phyloP scores from a whole-genome alignment of 2,113 vertebrate genomes.

The Scophthalmus maximus region DNA sequence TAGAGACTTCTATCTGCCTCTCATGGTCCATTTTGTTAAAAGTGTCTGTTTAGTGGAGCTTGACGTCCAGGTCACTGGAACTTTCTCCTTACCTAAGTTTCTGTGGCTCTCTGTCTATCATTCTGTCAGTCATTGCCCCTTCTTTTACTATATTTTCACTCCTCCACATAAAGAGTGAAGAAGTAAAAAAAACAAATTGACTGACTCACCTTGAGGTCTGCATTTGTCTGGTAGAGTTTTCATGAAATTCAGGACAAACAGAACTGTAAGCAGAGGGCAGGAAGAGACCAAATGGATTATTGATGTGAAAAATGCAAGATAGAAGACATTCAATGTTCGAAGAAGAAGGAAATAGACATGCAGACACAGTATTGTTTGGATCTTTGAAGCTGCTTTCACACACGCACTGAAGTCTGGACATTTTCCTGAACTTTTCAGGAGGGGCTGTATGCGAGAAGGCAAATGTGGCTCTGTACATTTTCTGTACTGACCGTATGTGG shows the following conservation, averaged over 20 bases:
- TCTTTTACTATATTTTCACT: not conserved
- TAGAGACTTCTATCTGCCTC: constrained; percentile 1
- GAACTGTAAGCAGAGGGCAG: not conserved
- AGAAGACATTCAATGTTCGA: not conserved
- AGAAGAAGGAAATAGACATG: not conserved
- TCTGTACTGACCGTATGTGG: too few relatives aligned
- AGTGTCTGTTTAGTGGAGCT: constrained; percentile 46
- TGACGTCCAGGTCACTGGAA: constrained; percentile 34
- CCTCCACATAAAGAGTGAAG: constrained; percentile 6
- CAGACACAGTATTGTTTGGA: not conserved
- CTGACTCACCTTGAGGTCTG: constrained; percentile 4
- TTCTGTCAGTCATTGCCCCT: not conserved
- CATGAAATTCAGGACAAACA: constrained; percentile 18
- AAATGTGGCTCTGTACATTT: too few relatives aligned
- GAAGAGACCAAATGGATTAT: not conserved
- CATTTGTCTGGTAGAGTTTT: constrained; percentile 16
- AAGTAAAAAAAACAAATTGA: not conserved
- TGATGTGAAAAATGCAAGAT: constrained; percentile 8
- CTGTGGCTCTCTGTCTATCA: constrained; percentile 15
- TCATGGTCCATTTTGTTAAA: constrained; percentile 31
- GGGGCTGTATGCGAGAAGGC: too few relatives aligned
- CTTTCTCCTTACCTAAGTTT: constrained; percentile 2
- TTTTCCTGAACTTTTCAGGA: too few relatives aligned
- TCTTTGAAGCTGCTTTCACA: too few relatives aligned
- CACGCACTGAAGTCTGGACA: too few relatives aligned